Conservation (phyloP, 2,888 invertebrate genomes). For the Meteorus cinctellus region DNA sequence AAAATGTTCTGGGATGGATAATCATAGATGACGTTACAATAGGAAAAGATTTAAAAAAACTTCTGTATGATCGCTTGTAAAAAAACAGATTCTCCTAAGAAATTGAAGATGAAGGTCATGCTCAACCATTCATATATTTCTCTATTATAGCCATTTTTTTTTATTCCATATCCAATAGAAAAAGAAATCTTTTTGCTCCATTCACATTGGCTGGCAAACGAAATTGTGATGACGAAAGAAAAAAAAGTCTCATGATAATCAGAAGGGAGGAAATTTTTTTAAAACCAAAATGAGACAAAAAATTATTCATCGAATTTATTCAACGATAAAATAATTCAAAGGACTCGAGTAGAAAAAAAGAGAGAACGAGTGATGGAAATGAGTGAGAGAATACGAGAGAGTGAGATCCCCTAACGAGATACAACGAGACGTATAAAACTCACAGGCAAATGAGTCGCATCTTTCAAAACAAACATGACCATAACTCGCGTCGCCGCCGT, state of each 20-base stretch:
- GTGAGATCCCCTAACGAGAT: conserved; percentile 52
- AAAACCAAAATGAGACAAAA: conserved; percentile 36
- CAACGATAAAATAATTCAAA: conserved; percentile 53
- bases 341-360: conserved; percentile 35
- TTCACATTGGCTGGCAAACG: conserved; percentile 8
- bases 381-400: conserved; percentile 28
- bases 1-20: conserved; percentile 27
- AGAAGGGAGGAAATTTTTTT: conserved; percentile 9
- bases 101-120: background rate
- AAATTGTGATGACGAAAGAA: conserved; percentile 3
- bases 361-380: conserved; percentile 32
- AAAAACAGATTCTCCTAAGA: background rate
- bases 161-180: background rate
- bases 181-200: background rate
- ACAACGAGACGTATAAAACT: conserved; percentile 46
- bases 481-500: conserved; percentile 45
- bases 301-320: conserved; percentile 49
- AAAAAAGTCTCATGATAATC: conserved; percentile 12
- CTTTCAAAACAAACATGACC: conserved; percentile 55
- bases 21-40: conserved; percentile 47
- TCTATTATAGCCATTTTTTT: background rate
- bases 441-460: conserved; percentile 55
- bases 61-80: conserved; percentile 19
- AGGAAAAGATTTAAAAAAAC: conserved; percentile 1
- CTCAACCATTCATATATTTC: background rate